Conservation (phyloP, 2,113 vertebrate genomes). For the Phyllostomus discolor region DNA sequence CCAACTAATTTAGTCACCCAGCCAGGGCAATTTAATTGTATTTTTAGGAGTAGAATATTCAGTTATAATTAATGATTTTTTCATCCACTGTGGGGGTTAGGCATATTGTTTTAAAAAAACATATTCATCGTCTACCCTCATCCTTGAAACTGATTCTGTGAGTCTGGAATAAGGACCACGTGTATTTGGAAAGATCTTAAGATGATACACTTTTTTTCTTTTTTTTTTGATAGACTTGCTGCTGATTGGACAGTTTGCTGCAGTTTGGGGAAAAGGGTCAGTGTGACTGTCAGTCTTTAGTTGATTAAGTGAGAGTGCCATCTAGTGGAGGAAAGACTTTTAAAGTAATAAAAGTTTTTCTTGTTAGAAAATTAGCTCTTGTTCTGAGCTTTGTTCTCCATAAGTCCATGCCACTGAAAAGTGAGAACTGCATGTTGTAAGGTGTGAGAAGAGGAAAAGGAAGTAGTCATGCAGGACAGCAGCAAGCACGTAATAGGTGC, state of each 20-base stretch:
- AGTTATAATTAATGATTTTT: neutral
- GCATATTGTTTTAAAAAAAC: neutral
- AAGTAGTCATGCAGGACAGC: neutral
- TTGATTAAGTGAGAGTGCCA: constrained; percentile 42
- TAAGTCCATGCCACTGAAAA: neutral
- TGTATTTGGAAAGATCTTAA: neutral
- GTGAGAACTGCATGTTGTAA: neutral
- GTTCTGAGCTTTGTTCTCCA: neutral
- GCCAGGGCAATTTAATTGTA: neutral
- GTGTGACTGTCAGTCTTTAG: neutral
- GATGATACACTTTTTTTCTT: neutral
- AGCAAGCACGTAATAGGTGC: neutral
- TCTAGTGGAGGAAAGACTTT: constrained; percentile 40
- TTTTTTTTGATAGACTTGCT: neutral
- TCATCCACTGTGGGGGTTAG: neutral
- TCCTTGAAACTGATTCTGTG: neutral
- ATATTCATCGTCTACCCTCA: neutral
- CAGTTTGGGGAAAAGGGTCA: neutral
- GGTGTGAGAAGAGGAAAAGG: neutral
- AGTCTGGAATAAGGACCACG: neutral
- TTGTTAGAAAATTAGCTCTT: neutral
- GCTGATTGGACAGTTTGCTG: neutral
- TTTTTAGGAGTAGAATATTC: neutral
- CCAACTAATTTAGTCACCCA: too few species aligned
- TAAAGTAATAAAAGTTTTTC: neutral